Evolutionary conservation across 1,140 invertebrate species (phyloP), one percentile per base, ranked within the genome.

Genomic region (Agrilus planipennis): DNA sequence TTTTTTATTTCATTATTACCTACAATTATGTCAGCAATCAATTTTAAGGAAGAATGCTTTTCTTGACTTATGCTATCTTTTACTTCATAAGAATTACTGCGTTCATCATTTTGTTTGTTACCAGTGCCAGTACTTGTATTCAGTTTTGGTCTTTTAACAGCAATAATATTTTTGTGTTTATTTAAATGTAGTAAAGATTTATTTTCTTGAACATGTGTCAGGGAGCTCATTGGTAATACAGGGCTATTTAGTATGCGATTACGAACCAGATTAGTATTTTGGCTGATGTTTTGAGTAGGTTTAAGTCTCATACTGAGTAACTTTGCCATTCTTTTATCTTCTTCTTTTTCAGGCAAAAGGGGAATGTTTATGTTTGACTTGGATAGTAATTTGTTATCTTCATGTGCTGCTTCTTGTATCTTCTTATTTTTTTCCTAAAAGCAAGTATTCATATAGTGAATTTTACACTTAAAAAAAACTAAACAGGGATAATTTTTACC

Each of bases 361-460:
- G 71, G 61, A 39, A 94, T 85, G 53, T 83, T 73, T 2, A 94
- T 62, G 18, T 83, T 84, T 28, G 75, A 77, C 58, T 81, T 91
- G 34, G 76, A 73, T 36, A 89, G 61, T n/a, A 93, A 63, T 18
- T 70, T 62, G 39, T 76, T 72, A 58, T 93, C 84, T 42, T 72
- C 66, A 10, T 71, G 68, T 53, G 77, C 69, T 44, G 73, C 68
- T 17, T 69, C 70, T 58, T 85, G 77, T 1, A 86, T 52, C 56
- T 86, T 77, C 55, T 83, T 84, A 64, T 85, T 81, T 44, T 73
- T 73, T 51, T 73, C 73, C 80, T 83, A 50, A 23, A 70, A 73
- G 55, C 29, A n/a, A 16, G 12, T 40, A 7, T 40, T 30, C 17
- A 18, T 21, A n/a, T 19, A 30, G 7, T n/a, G 14, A 22, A 7